Evolutionary conservation across 2,113 vertebrate genomes (phyloP).

Genomic region (Myotis yumanensis): DNA sequence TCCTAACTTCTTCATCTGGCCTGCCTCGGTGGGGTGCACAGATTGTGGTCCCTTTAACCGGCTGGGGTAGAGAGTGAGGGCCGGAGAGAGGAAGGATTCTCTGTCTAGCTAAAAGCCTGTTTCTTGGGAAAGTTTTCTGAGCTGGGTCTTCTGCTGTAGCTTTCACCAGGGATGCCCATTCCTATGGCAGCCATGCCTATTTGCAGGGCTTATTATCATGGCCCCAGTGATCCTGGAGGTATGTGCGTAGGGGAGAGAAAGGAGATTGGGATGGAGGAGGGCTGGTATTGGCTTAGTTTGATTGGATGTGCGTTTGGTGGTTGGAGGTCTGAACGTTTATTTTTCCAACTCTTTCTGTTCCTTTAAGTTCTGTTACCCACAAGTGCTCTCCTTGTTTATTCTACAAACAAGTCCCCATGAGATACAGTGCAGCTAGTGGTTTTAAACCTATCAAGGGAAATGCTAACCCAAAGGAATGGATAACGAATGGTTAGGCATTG

Average conservation of each 20-base stretch:
- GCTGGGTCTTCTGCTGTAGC: not conserved
- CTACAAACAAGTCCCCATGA: not conserved
- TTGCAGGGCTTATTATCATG: not conserved
- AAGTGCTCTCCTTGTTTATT: not conserved
- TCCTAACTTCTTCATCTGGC: not conserved
- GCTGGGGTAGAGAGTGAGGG: not conserved
- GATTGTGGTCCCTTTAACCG: not conserved
- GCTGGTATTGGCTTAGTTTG: not conserved
- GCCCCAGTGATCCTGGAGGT: not conserved
- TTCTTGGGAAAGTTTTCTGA: not conserved
- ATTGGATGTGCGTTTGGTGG: not conserved
- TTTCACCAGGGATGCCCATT: not conserved
- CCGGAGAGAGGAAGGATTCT: not conserved
- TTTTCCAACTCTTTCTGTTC: not conserved
- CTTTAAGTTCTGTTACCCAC: not conserved
- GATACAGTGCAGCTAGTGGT: not conserved
- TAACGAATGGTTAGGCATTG: not conserved
- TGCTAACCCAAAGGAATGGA: not conserved
- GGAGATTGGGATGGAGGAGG: not conserved
- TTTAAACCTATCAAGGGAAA: not conserved
- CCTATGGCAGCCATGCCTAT: not conserved
- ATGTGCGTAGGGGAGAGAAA: fast-evolving
- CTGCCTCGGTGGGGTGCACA: not conserved
- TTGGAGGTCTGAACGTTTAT: not conserved
- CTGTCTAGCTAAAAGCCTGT: not conserved